These are phyloP conservation scores for Coregonus sp. DNA, from an alignment of 2,797 vertebrate genomes.

Conservation along the genomic window DNA sequence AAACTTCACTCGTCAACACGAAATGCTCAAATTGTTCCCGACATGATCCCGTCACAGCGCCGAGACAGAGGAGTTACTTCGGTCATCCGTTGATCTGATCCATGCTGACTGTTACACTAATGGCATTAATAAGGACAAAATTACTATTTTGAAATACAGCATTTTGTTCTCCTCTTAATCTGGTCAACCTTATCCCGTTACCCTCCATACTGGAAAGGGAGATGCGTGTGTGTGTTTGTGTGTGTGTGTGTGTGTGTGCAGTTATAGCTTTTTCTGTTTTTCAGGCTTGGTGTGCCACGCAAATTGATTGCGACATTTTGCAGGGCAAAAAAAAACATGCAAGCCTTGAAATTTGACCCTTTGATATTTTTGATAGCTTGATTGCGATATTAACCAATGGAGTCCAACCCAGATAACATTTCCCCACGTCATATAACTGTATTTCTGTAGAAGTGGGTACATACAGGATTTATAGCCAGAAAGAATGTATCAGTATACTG, in stretches of 20 bases:
- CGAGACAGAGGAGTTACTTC: conserved; percentile 76
- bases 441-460: conserved; percentile 16
- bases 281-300: conserved; percentile 59
- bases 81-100: conserved; percentile 80
- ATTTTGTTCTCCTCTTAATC: conserved; percentile 69
- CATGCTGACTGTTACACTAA: conserved; percentile 84
- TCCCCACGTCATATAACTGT: conserved; percentile 41
- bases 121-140: conserved; percentile 86
- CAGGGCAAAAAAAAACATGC: conserved; percentile 67
- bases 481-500: background rate
- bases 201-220: conserved; percentile 41
- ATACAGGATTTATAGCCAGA: background rate
- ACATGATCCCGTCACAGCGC: conserved; percentile 75
- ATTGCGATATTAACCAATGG: conserved; percentile 72
- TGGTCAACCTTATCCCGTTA: conserved; percentile 51
- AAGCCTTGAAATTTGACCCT: conserved; percentile 71
- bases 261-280: conserved; percentile 51
- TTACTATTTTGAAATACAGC: conserved; percentile 78
- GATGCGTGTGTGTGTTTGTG: conserved; percentile 13
- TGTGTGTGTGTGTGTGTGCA: background rate
- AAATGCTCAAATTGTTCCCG: conserved; percentile 74
- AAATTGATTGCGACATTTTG: conserved; percentile 71
- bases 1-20: conserved; percentile 77
- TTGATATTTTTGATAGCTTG: conserved; percentile 76
- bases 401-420: conserved; percentile 61